These are phyloP conservation scores for Semicossyphus pulcher DNA, from an alignment of 2,113 vertebrate species.

Conservation along the genomic window DNA sequence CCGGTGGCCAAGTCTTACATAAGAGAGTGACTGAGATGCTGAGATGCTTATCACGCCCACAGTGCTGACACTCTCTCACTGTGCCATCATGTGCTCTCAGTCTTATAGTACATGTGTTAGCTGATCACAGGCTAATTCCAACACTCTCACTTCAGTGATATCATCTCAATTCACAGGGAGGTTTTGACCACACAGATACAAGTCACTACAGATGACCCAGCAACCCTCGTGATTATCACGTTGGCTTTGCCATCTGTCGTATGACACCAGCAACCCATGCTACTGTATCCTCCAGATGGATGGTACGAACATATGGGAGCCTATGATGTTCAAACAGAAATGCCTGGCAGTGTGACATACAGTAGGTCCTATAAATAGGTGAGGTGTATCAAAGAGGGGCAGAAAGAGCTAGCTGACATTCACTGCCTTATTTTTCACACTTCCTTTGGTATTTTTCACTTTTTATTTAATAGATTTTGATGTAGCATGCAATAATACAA, in stretches of 20 bases:
- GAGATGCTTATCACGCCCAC: constrained; percentile 53
- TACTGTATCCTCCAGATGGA: background rate
- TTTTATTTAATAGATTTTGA: too few relatives aligned
- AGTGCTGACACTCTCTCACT: constrained; percentile 29
- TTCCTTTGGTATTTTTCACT: too few relatives aligned
- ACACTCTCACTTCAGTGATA: background rate
- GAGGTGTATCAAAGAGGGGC: background rate
- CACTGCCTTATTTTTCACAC: too few relatives aligned
- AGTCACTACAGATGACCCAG: constrained; percentile 24
- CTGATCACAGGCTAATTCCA: constrained; percentile 33
- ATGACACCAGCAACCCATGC: background rate
- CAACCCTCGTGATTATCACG: constrained; percentile 1
- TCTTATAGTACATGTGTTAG: constrained; percentile 31
- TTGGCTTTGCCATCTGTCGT: background rate
- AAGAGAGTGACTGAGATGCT: constrained; percentile 43
- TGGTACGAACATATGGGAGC: background rate
- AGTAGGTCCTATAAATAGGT: background rate
- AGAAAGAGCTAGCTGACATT: too few relatives aligned
- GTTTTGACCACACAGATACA: constrained; percentile 11
- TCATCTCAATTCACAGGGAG: background rate
- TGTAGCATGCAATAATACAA: too few relatives aligned
- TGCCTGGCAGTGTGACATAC: background rate
- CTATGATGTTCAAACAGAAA: background rate
- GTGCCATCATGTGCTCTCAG: constrained; percentile 37
- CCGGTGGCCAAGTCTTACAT: constrained; percentile 56